Base-by-base conservation (phyloP, 2,888 invertebrate genomes). In the Entomobrya multifasciata region DNA sequence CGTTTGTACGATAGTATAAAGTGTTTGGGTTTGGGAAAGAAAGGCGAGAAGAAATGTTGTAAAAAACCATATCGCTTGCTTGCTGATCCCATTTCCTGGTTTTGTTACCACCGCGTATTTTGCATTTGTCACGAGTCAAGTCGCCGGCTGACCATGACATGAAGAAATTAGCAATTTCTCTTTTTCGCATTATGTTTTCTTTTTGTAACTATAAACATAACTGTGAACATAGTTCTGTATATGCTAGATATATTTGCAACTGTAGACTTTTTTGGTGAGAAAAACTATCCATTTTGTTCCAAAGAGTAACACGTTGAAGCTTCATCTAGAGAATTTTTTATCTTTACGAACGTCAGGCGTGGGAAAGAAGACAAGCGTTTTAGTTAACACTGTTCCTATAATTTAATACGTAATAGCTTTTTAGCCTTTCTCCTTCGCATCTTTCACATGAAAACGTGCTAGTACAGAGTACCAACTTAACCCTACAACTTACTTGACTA, bases 341-440 rank as follows among this genome's bases (percentile, higher is more conserved):
- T 70, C n/a, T 27, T 70, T 11, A 22, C 44, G 44, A 47, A 36
- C 36, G 36, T 36, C 70, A 70, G 49, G 36, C 36, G 4, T 6
- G 4, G 20, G 49, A 47, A 67, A 55, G 25, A 1, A 25, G 41
- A 41, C 65, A 41, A 65, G 20, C 65, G 41, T 65, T 65, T 41
- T 1, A 5, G 57, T 52, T 17, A 8, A 17, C 17, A 20, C 44
- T 49, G 25, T 0, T 36, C 47, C 15, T 25, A 49, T 65, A 65
- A 65, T 70, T 20, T 67, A 70, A 70, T 70, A 27, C 70, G n/a
- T 70, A 70, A 70, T 70, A 70, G 70, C 49, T 49, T 47, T 41
- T 49, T 49, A 67, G 67, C 41, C 20, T 4, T 70, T 70, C 44
- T 47, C 36, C 36, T 47, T 49, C 70, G 20, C 67, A 70, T 70